Evolutionary conservation across 2,797 vertebrate species (phyloP).

Genomic region (Varecia variegata): DNA sequence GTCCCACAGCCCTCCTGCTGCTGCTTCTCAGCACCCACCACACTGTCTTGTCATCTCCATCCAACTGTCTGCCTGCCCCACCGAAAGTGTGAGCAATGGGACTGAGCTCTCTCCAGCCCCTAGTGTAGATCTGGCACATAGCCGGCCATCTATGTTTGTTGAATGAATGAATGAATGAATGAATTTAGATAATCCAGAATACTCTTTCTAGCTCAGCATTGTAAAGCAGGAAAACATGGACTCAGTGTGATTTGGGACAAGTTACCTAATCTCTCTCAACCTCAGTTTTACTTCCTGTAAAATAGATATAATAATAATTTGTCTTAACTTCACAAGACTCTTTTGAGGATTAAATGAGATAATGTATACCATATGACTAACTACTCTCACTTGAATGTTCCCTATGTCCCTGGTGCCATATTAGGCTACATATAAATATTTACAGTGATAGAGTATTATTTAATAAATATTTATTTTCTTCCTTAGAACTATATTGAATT

Average conservation of each 20-base stretch:
- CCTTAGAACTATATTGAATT: neutral
- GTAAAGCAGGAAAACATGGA: neutral
- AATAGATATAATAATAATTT: neutral
- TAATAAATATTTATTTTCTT: neutral
- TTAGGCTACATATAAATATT: neutral
- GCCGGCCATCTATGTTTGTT: neutral
- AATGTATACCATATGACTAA: neutral
- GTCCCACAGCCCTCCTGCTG: neutral
- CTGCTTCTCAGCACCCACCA: neutral
- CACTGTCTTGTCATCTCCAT: neutral
- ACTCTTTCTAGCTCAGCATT: neutral
- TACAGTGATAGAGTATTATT: constrained; percentile 5
- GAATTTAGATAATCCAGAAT: neutral
- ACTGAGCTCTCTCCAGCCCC: neutral
- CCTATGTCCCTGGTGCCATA: neutral
- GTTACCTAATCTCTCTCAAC: neutral
- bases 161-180: neutral
- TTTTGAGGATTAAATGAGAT: neutral
- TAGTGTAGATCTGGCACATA: neutral
- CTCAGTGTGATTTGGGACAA: neutral
- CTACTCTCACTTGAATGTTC: neutral
- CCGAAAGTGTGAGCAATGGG: neutral
- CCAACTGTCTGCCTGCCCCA: neutral
- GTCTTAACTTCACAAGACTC: neutral
- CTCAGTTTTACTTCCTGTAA: neutral